A percentile compares a stretch with the other conserved stretches of the same genome.
Evolutionary conservation across 2,113 vertebrate species (phyloP).

Genomic region (Notechis scutatus): DNA sequence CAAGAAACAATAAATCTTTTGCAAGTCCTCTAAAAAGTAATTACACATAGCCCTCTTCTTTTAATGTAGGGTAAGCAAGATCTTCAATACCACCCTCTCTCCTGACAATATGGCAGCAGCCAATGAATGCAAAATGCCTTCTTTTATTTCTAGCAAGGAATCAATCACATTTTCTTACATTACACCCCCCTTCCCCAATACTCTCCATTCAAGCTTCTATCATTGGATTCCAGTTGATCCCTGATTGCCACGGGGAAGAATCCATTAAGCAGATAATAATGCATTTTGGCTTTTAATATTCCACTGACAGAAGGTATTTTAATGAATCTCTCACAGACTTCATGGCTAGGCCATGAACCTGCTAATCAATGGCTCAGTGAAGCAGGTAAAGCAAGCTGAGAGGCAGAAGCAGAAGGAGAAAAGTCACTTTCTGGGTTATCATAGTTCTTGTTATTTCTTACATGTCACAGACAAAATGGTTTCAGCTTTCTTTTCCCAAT

Average conservation of each 20-base stretch:
- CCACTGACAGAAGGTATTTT: constrained; percentile 55
- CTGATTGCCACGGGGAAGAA: constrained; percentile 58
- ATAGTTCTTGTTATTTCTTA: constrained; percentile 47
- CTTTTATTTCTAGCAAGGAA: constrained; percentile 55
- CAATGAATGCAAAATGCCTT: constrained; percentile 47
- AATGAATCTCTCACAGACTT: constrained; percentile 65
- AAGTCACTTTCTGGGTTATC: constrained; percentile 69
- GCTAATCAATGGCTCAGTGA: constrained; percentile 60
- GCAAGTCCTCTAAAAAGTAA: not conserved
- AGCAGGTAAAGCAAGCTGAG: not conserved
- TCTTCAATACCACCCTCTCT: constrained; percentile 35
- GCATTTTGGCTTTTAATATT: constrained; percentile 66
- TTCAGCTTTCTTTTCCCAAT: not conserved
- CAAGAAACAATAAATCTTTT: not conserved
- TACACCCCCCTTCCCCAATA: constrained; percentile 31
- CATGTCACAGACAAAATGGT: not conserved
- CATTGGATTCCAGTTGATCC: constrained; percentile 47
- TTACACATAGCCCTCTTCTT: constrained; percentile 9
- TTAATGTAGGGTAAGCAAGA: constrained; percentile 11
- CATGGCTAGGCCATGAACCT: constrained; percentile 63
- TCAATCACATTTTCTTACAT: constrained; percentile 46
- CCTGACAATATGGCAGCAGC: constrained; percentile 36
- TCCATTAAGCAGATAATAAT: constrained; percentile 68
- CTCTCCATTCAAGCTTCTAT: constrained; percentile 54
- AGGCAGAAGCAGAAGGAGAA: not conserved